These are phyloP conservation scores for Panonychus citri DNA, from an alignment of 1,140 invertebrate genomes.

Conservation along the genomic window DNA sequence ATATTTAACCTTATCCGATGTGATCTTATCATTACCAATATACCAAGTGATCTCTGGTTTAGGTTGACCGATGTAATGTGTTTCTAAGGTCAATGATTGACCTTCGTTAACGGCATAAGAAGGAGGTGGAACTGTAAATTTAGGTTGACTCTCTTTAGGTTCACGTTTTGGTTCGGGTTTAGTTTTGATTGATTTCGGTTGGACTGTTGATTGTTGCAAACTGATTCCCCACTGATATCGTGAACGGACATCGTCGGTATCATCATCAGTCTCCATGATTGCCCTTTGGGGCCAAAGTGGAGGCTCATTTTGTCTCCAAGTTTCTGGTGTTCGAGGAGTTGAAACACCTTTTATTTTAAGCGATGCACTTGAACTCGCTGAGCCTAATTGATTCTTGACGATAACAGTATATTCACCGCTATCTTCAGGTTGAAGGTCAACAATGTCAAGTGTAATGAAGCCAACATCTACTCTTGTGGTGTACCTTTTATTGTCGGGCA, in stretches of 20 bases:
- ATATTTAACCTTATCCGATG: background rate
- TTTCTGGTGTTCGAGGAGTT: too few species aligned
- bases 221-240: too few species aligned
- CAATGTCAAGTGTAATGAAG: conserved; percentile 76
- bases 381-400: conserved; percentile 24
- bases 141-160: background rate
- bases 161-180: too few species aligned
- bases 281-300: background rate
- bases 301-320: background rate
- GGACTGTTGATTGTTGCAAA: too few species aligned
- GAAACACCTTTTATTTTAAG: conserved; percentile 37
- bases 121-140: background rate
- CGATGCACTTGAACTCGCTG: conserved; percentile 54
- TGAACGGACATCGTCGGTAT: too few species aligned
- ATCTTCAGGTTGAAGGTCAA: conserved; percentile 79
- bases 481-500: conserved; percentile 44
- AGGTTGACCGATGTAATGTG: background rate
- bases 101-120: background rate
- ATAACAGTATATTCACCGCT: conserved; percentile 79
- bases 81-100: background rate
- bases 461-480: conserved; percentile 84
- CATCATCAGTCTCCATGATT: too few species aligned
- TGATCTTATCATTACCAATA: background rate
- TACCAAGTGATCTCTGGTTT: background rate
- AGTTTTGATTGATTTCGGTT: too few species aligned